phyloP scores from a whole-genome alignment of 2,888 invertebrate genomes.

The Ommatoiulus sabulosus region DNA sequence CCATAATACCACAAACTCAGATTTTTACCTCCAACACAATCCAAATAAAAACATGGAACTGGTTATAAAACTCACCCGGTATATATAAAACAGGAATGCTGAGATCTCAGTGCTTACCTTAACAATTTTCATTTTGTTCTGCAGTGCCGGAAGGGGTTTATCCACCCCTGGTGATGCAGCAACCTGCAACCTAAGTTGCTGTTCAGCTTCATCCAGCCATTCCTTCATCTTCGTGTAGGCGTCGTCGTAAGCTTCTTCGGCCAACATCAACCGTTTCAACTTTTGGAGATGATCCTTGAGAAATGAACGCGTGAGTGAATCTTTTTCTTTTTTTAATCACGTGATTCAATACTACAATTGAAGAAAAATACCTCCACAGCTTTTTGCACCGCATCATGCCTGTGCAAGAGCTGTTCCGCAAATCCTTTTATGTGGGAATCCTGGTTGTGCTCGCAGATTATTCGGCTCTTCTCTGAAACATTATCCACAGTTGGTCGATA shows the following conservation, averaged over 20 bases:
- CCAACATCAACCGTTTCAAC: slow-evolving; percentile 77
- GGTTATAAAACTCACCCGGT: no score
- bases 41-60: no score
- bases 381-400: slow-evolving; percentile 81
- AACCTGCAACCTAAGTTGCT: slow-evolving; percentile 77
- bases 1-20: no score
- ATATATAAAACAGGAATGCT: no score
- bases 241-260: slow-evolving; percentile 77
- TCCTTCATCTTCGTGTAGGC: slow-evolving; percentile 78
- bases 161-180: slow-evolving; percentile 74
- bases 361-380: slow-evolving; percentile 73
- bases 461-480: slow-evolving; percentile 77
- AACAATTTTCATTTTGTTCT: slow-evolving; percentile 80
- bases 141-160: slow-evolving; percentile 76
- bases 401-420: slow-evolving; percentile 79
- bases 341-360: neutral
- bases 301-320: neutral
- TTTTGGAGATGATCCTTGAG: slow-evolving; percentile 73
- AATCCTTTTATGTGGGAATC: slow-evolving; percentile 86
- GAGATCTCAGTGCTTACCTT: slow-evolving; percentile 70
- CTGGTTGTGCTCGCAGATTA: slow-evolving; percentile 80
- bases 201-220: slow-evolving; percentile 83
- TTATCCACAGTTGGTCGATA: slow-evolving; percentile 77
- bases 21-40: no score
- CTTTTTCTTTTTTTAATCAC: neutral